These are phyloP conservation scores for Cosmopolites sordidus DNA, from an alignment of 2,888 invertebrate genomes.

Conservation along the genomic window DNA sequence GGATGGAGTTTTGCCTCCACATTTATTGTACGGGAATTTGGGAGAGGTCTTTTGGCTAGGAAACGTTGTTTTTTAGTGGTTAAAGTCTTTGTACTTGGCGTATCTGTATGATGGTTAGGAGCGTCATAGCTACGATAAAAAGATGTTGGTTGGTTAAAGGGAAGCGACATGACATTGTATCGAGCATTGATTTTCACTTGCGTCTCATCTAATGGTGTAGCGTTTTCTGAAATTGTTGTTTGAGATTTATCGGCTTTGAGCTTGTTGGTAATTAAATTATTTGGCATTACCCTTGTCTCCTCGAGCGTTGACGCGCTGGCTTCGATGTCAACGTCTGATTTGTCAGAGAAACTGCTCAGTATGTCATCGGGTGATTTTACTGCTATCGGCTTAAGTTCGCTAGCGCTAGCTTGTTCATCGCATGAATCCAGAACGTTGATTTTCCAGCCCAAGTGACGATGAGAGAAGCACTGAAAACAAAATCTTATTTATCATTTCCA, in stretches of 20 bases:
- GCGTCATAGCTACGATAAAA: background rate
- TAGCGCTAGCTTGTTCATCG: slow-evolving; percentile 55
- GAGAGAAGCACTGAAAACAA: slow-evolving; percentile 78
- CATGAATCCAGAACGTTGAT: slow-evolving; percentile 86
- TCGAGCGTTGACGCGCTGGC: slow-evolving; percentile 52
- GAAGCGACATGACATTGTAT: slow-evolving; percentile 1
- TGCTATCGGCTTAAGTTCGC: slow-evolving; percentile 51
- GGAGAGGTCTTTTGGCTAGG: no score
- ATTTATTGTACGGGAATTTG: no score
- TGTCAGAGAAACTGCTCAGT: slow-evolving; percentile 32
- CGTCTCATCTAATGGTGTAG: slow-evolving; percentile 28
- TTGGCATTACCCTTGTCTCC: slow-evolving; percentile 43
- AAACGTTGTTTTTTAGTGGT: no score
- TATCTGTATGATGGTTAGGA: background rate
- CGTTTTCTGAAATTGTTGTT: slow-evolving; percentile 31
- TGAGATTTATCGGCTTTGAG: slow-evolving; percentile 28
- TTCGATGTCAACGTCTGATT: slow-evolving; percentile 49
- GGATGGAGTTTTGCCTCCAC: background rate
- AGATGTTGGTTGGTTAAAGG: no score
- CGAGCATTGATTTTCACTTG: background rate
- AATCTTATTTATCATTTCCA: background rate
- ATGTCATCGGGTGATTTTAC: slow-evolving; percentile 43
- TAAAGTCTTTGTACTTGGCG: background rate
- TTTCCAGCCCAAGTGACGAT: slow-evolving; percentile 92
- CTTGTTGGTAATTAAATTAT: slow-evolving; percentile 31